Conservation (phyloP, 2,113 vertebrate genomes). For the Octodon degus region DNA sequence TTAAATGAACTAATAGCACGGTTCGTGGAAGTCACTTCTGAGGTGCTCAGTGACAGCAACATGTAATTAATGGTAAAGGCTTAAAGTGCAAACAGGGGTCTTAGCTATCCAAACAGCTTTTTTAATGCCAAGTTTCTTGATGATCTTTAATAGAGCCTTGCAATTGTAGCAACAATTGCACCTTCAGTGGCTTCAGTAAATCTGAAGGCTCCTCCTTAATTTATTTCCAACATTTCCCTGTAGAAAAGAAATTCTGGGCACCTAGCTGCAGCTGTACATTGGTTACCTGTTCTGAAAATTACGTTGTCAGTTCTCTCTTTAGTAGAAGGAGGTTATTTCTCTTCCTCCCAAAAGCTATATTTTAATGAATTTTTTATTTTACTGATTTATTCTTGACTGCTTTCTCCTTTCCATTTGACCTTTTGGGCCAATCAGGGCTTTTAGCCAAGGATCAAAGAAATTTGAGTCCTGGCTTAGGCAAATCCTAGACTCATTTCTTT, state of each 20-base stretch:
- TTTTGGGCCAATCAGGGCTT: conserved; percentile 78
- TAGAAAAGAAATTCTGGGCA: conserved; percentile 57
- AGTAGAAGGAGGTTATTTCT: conserved; percentile 68
- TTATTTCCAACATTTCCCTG: conserved; percentile 59
- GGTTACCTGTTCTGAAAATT: conserved; percentile 73
- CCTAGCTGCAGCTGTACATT: conserved; percentile 26
- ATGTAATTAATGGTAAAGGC: conserved; percentile 75
- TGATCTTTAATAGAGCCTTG: conserved; percentile 73
- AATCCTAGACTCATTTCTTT: conserved; percentile 73
- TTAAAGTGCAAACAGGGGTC: conserved; percentile 71
- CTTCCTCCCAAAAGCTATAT: conserved; percentile 73
- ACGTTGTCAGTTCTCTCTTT: conserved; percentile 73
- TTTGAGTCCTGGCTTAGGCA: conserved; percentile 72
- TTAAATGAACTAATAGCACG: conserved; percentile 72
- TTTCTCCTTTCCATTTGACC: conserved; percentile 78
- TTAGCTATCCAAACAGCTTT: conserved; percentile 67
- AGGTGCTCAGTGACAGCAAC: conserved; percentile 71
- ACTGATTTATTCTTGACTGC: conserved; percentile 75
- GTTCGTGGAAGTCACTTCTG: conserved; percentile 75
- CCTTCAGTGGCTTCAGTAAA: conserved; percentile 59
- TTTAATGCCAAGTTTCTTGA: conserved; percentile 53
- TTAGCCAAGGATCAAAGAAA: conserved; percentile 77
- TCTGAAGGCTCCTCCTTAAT: conserved; percentile 57
- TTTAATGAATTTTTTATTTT: conserved; percentile 81
- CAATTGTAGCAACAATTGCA: conserved; percentile 66